Base-by-base conservation (phyloP, 1,140 invertebrate species). In the Megathymus violae region DNA sequence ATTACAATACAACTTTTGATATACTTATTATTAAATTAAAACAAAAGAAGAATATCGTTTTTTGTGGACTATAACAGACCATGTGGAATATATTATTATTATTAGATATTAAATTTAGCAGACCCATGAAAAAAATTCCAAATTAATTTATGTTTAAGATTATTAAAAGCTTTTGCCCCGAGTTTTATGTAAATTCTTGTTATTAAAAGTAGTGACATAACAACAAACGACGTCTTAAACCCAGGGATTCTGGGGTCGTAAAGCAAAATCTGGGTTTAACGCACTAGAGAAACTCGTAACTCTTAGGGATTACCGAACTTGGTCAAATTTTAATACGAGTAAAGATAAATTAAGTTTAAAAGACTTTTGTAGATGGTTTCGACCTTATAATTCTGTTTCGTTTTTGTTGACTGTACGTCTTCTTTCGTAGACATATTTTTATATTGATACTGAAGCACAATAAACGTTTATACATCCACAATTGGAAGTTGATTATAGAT, bases 201-300 rank as follows among this genome's bases (percentile, higher is more conserved):
- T 47, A 47, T 14, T 25, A 22, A 43, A 41, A 43, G 40, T 43
- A 25, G 19, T 47, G 25, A 43, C 38, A 10, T 31, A 56, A 22
- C 36, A 43, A 56, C 36, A 15, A 56, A 54, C 40, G 38, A 56
- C 13, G 10, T 25, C 40, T 43, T 16, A 56, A 27, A 43, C 13
- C 44, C 19, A 27, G 22, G 38, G 51, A 54, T 54, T 54, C 40
- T 16, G 51, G 38, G 14, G 40, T 58, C 52, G 54, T 46, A 58
- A 58, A 58, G 54, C 41, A 58, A 58, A 46, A 58, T 58, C 54
- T 46, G 25, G 54, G 36, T 58, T 46, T 46, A 27, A 36, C 54
- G 25, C 40, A 31, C 27, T 46, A 44, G 40, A 58, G 41, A 58
- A 58, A 58, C 41, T 46, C 47, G 47, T 58, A 27, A 46, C 25